phyloP scores from a whole-genome alignment of 1,140 invertebrate species.

The Mylabris phalerata region DNA sequence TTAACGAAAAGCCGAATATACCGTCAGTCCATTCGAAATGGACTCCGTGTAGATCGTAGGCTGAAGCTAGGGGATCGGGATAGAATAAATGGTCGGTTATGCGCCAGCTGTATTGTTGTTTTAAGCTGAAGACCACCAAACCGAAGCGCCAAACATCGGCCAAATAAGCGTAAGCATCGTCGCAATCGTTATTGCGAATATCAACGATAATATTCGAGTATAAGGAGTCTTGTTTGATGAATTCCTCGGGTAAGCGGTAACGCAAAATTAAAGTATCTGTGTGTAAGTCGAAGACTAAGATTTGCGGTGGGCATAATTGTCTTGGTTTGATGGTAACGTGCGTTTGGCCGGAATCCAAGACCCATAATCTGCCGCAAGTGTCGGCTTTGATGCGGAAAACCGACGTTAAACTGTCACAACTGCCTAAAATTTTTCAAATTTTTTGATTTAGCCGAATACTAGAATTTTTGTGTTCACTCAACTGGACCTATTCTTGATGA shows the following conservation, averaged over 20 bases:
- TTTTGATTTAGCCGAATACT: no score
- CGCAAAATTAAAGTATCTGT: slow-evolving; percentile 56
- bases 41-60: slow-evolving; percentile 57
- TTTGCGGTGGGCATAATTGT: slow-evolving; percentile 63
- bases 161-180: slow-evolving; percentile 60
- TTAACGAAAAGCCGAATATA: slow-evolving; percentile 67
- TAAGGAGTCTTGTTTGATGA: slow-evolving; percentile 63
- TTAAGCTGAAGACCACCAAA: slow-evolving; percentile 50
- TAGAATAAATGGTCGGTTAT: slow-evolving; percentile 67
- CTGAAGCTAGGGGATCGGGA: slow-evolving; percentile 67
- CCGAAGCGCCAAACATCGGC: slow-evolving; percentile 63
- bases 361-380: slow-evolving; percentile 63
- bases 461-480: no score
- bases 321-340: slow-evolving; percentile 60
- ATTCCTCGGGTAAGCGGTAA: slow-evolving; percentile 56
- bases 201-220: slow-evolving; percentile 70
- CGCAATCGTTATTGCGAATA: slow-evolving; percentile 54
- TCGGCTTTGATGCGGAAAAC: slow-evolving; percentile 70
- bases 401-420: slow-evolving; percentile 62
- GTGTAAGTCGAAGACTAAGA: slow-evolving; percentile 65
- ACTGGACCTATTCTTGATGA: no score
- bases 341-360: slow-evolving; percentile 68
- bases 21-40: slow-evolving; percentile 78
- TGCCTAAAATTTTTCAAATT: slow-evolving; percentile 19
- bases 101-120: slow-evolving; percentile 60